phyloP scores from a whole-genome alignment of 1,140 invertebrate genomes.

The Drosophila auraria region DNA sequence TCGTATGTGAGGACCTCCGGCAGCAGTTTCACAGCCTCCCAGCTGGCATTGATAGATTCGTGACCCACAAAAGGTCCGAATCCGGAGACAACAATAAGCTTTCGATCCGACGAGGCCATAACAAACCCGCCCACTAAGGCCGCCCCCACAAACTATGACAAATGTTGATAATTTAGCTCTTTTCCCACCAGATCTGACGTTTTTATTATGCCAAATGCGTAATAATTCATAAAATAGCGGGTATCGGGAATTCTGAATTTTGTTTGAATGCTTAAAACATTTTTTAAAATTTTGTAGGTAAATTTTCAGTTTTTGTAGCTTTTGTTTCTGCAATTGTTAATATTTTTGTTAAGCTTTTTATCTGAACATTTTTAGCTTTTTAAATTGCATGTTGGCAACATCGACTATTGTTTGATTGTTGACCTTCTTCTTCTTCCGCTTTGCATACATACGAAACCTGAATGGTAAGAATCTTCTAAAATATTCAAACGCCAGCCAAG shows the following conservation, averaged over 20 bases:
- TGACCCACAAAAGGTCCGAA: conserved; percentile 89
- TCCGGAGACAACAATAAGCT: conserved; percentile 87
- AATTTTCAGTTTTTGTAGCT: too few relatives aligned
- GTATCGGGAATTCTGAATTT: too few relatives aligned
- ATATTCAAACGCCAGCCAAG: background rate
- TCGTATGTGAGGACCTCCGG: conserved; percentile 73
- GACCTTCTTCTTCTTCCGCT: background rate
- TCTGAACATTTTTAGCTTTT: background rate
- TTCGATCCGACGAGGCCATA: conserved; percentile 61
- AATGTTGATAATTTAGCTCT: background rate
- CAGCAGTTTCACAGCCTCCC: conserved; percentile 88
- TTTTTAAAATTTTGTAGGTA: too few relatives aligned
- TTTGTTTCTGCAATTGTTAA: background rate
- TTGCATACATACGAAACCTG: background rate
- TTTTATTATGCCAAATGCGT: background rate
- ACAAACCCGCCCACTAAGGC: conserved; percentile 28
- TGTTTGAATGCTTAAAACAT: too few relatives aligned
- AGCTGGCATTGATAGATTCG: conserved; percentile 90
- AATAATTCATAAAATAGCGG: background rate
- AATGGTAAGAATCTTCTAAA: background rate
- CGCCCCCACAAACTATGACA: conserved; percentile 12
- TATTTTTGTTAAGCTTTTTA: background rate
- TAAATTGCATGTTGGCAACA: background rate
- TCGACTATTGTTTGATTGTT: background rate
- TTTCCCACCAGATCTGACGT: background rate